Percentiles rank a stretch among this genome's conserved stretches.
phyloP scores from a whole-genome alignment of 1,140 invertebrate species.

The Neoseiulus cucumeris region DNA sequence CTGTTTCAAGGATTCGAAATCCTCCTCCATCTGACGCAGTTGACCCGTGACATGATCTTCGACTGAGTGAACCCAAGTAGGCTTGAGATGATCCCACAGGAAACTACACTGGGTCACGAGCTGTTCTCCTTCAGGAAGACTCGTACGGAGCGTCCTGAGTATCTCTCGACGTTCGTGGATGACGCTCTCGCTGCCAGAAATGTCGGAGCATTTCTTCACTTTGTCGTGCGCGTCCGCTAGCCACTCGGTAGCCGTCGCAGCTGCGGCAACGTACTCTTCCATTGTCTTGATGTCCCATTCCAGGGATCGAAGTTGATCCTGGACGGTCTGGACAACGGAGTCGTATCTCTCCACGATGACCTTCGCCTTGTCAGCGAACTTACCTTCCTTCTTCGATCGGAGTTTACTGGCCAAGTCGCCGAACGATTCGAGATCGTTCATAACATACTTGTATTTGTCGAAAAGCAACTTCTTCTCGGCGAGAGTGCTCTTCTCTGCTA shows the following conservation, averaged over 20 bases:
- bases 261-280: conserved; percentile 23
- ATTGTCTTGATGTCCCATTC: conserved; percentile 7
- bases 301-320: conserved; percentile 21
- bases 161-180: conserved; percentile 23
- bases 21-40: conserved; percentile 7
- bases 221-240: conserved; percentile 22
- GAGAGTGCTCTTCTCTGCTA: conserved; percentile 25
- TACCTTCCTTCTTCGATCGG: conserved; percentile 68
- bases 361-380: conserved; percentile 56
- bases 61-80: background rate
- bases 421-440: conserved; percentile 30
- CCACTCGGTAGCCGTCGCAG: conserved; percentile 23
- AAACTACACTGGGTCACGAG: background rate
- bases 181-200: conserved; percentile 24
- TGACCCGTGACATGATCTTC: conserved; percentile 1
- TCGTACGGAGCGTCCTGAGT: background rate
- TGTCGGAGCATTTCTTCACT: conserved; percentile 24
- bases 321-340: conserved; percentile 20
- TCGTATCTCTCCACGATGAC: background rate
- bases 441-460: conserved; percentile 16
- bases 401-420: conserved; percentile 31
- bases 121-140: background rate
- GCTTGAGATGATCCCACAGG: background rate
- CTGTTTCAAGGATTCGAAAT: background rate
- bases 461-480: conserved; percentile 18